These are phyloP conservation scores for Sycophila texana DNA, from an alignment of 2,888 invertebrate species.

Conservation along the genomic window DNA sequence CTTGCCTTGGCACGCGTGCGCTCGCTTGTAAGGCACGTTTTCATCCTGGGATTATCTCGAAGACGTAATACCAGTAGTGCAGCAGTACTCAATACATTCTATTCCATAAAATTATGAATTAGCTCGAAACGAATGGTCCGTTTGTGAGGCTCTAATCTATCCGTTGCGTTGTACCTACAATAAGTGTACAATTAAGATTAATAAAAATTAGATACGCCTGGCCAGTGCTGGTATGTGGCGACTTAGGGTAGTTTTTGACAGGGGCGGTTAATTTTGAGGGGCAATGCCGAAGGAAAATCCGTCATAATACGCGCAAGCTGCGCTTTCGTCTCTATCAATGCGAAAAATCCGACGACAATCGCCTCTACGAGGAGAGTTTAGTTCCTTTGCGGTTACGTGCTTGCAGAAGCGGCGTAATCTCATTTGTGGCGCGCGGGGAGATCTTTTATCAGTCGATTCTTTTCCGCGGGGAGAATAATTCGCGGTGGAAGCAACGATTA, in stretches of 20 bases:
- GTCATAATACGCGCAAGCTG: not conserved
- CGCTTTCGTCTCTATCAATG: not conserved
- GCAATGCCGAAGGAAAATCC: constrained; percentile 1
- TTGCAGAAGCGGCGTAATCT: constrained; percentile 12
- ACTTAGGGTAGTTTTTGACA: too few species aligned
- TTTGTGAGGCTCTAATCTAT: too few species aligned
- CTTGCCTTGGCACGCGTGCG: not conserved
- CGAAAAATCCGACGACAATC: not conserved
- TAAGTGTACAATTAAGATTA: not conserved
- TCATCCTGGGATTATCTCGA: not conserved
- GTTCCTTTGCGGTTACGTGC: constrained; percentile 21
- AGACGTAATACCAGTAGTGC: too few species aligned
- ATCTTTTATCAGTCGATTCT: too few species aligned
- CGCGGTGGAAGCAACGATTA: constrained; percentile 26
- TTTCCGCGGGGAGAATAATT: not conserved
- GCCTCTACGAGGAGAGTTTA: not conserved
- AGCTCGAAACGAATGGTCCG: too few species aligned
- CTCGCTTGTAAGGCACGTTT: not conserved
- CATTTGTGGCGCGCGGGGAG: constrained; percentile 41
- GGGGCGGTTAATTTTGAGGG: too few species aligned
- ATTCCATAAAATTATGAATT: too few species aligned
- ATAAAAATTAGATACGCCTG: too few species aligned
- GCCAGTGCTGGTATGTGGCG: too few species aligned
- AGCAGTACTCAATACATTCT: not conserved
- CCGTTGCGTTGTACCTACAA: not conserved